Base-by-base conservation (phyloP, 1,140 invertebrate genomes). In the Rhopalosiphum maidis region DNA sequence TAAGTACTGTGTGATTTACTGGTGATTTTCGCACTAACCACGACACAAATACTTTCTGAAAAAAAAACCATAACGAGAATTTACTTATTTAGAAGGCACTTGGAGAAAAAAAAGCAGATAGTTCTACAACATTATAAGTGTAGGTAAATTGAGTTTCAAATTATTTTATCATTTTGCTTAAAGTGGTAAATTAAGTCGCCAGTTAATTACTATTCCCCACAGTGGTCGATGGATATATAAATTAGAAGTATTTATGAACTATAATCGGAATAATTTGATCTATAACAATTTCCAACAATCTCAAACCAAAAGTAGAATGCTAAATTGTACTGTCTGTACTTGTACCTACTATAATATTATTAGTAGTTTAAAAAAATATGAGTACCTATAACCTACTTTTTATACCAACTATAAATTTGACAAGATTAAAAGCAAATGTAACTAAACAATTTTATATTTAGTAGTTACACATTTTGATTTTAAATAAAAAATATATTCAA, bases 371-470 rank as follows among this genome's bases (percentile, higher is more conserved):
- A 11, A 30, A 4, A n/a, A 4, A 68, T 68, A n/a, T 0, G 25
- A 68, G 9, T n/a, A 25, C 25, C 37, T 37, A 37, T 37, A 37
- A 60, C 25, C 25, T 11, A 11, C 6, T 11, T 1, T 8, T 68
- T 68, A 68, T 68, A 68, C 1, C 11, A 15, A 4, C 30, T 68
- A n/a, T 68, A 68, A 15, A 68, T 15, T 15, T 5, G 55, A n/a
- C 11, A 3, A 30, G 15, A 68, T 15, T 25, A n/a, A 87, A 85
- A 41, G 21, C 2, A 8, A 43, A 85, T 5, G 82, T 25, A 87
- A 87, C 85, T 48, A 87, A 87, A 87, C 43, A n/a, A 15, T 86
- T 86, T 48, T 87, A 21, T 87, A 5, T n/a, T 86, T 46, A 87
- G 43, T 87, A 11, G 85, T 48, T 87, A 87, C 30, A 87, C 4